These are phyloP conservation scores for Montipora capricornis DNA, from an alignment of 64 coral and sea anemone species.

Conservation along the genomic window DNA sequence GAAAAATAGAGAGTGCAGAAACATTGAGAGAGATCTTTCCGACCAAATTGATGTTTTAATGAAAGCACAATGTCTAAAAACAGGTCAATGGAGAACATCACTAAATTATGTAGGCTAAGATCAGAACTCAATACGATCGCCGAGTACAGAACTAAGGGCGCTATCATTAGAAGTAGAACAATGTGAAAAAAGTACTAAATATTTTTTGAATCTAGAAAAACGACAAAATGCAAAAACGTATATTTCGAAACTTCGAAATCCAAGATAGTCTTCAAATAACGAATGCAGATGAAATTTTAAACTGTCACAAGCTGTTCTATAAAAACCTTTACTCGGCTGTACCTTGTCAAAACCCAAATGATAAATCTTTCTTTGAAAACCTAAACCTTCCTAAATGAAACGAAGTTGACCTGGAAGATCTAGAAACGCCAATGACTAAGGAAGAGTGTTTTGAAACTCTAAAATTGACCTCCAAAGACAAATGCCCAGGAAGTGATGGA, in stretches of 20 bases:
- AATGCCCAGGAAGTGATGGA: not conserved
- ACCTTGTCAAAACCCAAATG: not conserved
- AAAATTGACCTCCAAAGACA: not conserved
- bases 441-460: not conserved
- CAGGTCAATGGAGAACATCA: no score
- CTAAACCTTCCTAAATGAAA: not conserved
- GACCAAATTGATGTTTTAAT: no score
- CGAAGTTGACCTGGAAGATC: not conserved
- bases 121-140: not conserved
- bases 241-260: not conserved
- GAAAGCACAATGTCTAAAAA: no score
- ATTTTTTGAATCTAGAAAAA: no score
- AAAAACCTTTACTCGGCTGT: constrained; percentile 4
- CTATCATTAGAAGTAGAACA: no score
- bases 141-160: not conserved
- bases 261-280: not conserved
- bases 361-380: not conserved
- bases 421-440: not conserved
- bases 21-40: no score
- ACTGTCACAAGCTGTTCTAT: not conserved
- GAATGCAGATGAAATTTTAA: not conserved
- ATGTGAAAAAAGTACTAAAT: no score
- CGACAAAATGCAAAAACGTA: not conserved
- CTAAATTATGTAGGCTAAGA: not conserved
- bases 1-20: no score